Evolutionary conservation across 2,113 vertebrate genomes (phyloP).

Genomic region (zebrafish (Danio rerio)): DNA sequence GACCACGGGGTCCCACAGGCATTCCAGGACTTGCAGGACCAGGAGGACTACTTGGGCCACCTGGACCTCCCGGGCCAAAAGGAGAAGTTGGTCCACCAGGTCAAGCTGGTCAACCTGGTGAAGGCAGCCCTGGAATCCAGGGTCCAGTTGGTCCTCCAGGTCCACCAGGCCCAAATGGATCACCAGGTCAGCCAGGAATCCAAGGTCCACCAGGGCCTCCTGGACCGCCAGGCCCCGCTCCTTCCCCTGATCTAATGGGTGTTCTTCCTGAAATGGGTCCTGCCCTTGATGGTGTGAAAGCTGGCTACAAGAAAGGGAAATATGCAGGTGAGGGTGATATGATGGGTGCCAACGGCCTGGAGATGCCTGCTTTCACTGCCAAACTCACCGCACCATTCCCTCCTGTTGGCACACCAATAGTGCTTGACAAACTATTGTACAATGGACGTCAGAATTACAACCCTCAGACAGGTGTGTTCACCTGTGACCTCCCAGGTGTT

Average conservation of each 20-base stretch:
- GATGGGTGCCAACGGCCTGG: slow-evolving; percentile 72
- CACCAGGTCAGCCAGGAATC: slow-evolving; percentile 83
- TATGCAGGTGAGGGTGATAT: slow-evolving; percentile 71
- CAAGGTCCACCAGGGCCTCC: slow-evolving; percentile 90
- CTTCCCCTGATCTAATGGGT: slow-evolving; percentile 83
- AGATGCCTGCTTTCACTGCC: slow-evolving; percentile 93
- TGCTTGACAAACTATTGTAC: slow-evolving; percentile 95
- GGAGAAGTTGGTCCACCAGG: slow-evolving; percentile 87
- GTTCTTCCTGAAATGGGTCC: slow-evolving; percentile 91
- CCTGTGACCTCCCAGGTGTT: slow-evolving; percentile 90
- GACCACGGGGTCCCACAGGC: slow-evolving; percentile 89
- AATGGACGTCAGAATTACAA: slow-evolving; percentile 96
- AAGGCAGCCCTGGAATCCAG: slow-evolving; percentile 81
- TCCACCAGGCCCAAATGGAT: slow-evolving; percentile 80
- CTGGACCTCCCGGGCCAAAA: slow-evolving; percentile 85
- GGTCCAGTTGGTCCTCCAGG: slow-evolving; percentile 88
- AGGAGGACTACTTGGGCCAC: slow-evolving; percentile 86
- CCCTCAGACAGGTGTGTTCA: slow-evolving; percentile 92
- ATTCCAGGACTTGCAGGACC: slow-evolving; percentile 90
- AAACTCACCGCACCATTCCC: slow-evolving; percentile 93
- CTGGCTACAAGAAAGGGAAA: slow-evolving; percentile 87
- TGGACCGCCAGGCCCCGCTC: slow-evolving; percentile 81
- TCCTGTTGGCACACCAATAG: slow-evolving; percentile 87
- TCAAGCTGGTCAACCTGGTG: slow-evolving; percentile 80
- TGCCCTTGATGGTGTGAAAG: slow-evolving; percentile 82